These are phyloP conservation scores for Sandelia bainsii DNA, from an alignment of 2,797 vertebrate genomes.

Conservation along the genomic window DNA sequence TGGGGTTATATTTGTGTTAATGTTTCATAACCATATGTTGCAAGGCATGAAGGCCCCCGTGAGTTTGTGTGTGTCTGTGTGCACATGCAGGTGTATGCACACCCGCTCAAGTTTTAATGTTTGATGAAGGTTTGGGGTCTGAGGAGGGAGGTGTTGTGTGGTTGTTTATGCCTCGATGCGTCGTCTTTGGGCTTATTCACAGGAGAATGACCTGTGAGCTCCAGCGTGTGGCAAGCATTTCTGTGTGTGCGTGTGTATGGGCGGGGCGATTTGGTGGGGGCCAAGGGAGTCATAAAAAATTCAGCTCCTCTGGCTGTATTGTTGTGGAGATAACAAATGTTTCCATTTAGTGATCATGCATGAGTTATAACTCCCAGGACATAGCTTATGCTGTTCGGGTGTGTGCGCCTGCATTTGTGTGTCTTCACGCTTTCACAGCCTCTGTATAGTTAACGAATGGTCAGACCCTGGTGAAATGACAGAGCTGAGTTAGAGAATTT, in stretches of 20 bases:
- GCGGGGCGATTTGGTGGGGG: conserved; percentile 5
- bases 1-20: conserved; percentile 68
- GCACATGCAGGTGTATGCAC: conserved; percentile 5
- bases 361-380: conserved; percentile 77
- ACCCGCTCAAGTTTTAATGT: conserved; percentile 51
- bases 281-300: conserved; percentile 72
- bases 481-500: conserved; percentile 21
- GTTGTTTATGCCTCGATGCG: conserved; percentile 66
- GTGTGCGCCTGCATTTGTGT: conserved; percentile 37
- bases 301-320: conserved; percentile 72
- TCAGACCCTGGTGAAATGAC: conserved; percentile 23
- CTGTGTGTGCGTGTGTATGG: conserved; percentile 15
- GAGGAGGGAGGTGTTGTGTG: conserved; percentile 53
- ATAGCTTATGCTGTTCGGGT: conserved; percentile 33
- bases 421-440: conserved; percentile 39
- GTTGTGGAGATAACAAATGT: conserved; percentile 77
- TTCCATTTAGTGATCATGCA: conserved; percentile 80
- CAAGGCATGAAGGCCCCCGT: conserved; percentile 36
- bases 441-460: conserved; percentile 26
- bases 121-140: conserved; percentile 67
- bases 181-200: conserved; percentile 61
- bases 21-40: conserved; percentile 69
- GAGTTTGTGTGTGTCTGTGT: conserved; percentile 22
- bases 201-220: conserved; percentile 73
- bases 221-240: conserved; percentile 56